phyloP scores from a whole-genome alignment of 2,797 vertebrate species.

The Thamnophis elegans region DNA sequence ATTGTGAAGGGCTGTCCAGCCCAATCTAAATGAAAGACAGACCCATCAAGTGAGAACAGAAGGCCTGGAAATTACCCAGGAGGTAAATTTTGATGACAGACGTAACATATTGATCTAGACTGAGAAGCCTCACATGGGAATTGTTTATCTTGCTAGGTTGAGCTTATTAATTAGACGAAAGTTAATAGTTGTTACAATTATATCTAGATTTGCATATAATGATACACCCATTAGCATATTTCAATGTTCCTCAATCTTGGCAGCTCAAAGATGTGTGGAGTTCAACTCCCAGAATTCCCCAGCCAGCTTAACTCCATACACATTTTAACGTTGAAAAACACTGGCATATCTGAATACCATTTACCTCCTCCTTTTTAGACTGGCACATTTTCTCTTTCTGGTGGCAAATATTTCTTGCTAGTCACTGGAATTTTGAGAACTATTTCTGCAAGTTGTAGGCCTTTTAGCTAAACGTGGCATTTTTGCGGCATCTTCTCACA shows the following conservation, averaged over 20 bases:
- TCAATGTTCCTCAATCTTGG: not conserved
- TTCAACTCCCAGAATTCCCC: not conserved
- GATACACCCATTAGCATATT: not conserved
- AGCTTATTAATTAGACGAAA: not conserved
- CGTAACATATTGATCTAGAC: not conserved
- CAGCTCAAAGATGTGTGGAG: not conserved
- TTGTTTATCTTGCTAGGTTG: not conserved
- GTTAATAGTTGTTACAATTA: not conserved
- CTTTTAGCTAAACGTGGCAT: not conserved
- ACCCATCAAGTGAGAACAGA: not conserved
- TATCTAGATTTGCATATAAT: not conserved
- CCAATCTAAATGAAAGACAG: not conserved
- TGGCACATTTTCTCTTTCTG: not conserved
- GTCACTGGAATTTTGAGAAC: not conserved
- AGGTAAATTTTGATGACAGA: not conserved
- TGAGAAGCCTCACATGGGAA: not conserved
- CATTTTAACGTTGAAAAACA: not conserved
- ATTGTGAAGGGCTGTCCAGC: not conserved
- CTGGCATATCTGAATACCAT: not conserved
- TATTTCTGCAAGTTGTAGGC: not conserved
- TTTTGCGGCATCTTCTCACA: too few species aligned
- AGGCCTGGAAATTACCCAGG: not conserved
- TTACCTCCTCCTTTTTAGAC: not conserved
- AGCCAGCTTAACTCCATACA: not conserved
- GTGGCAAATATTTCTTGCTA: not conserved